Evolutionary conservation across 2,113 vertebrate genomes (phyloP).

Genomic region (Vulpes ferrilata): DNA sequence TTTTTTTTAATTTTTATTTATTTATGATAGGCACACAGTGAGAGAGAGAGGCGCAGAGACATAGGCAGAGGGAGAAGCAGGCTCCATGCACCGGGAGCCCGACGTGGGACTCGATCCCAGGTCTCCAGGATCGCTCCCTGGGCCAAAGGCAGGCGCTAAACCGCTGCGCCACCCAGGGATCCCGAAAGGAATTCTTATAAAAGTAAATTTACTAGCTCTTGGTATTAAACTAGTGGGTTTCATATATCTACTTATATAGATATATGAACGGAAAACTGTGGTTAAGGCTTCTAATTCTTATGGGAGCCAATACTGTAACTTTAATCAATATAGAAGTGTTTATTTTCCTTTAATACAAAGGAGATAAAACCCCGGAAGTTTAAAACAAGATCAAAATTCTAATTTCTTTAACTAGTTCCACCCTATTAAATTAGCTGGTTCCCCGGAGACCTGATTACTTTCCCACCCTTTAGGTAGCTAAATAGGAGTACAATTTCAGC

Average conservation of each 20-base stretch:
- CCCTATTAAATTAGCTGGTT: not conserved
- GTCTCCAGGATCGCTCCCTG: no score
- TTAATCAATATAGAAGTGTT: not conserved
- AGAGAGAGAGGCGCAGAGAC: no score
- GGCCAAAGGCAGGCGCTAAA: no score
- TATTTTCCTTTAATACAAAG: conserved; percentile 48
- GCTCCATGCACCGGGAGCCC: no score
- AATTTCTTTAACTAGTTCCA: not conserved
- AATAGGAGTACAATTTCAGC: not conserved
- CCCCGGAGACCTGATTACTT: not conserved
- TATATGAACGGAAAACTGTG: conserved; percentile 5
- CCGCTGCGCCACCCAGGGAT: no score
- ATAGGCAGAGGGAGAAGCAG: no score
- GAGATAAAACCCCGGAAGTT: not conserved
- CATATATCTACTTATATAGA: not conserved
- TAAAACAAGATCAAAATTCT: conserved; percentile 43
- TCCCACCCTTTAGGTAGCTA: not conserved
- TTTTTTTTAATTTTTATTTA: no score
- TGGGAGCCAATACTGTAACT: not conserved
- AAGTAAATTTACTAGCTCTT: conserved; percentile 22
- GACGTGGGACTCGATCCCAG: no score
- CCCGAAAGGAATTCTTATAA: conserved; percentile 6
- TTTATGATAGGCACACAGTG: no score
- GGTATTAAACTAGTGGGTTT: not conserved
- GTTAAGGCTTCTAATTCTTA: not conserved